Percentiles rank a stretch among this genome's conserved stretches.
These are phyloP conservation scores for Heloderma charlesbogerti DNA, from an alignment of 2,113 vertebrate species.

Conservation along the genomic window DNA sequence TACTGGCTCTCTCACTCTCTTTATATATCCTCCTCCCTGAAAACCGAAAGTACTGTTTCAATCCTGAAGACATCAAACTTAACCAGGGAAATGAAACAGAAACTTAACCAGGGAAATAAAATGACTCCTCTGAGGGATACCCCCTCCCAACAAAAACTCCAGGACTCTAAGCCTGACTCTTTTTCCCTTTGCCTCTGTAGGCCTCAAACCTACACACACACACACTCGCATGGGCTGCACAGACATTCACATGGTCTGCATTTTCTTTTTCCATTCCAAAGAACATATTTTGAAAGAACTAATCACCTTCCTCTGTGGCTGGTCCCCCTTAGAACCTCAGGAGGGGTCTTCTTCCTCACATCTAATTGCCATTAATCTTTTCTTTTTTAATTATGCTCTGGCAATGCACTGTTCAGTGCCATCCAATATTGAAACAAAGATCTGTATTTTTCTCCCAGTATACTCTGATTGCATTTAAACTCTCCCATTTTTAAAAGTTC, in stretches of 20 bases:
- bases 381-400: slow-evolving; percentile 44
- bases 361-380: slow-evolving; percentile 27
- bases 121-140: too few species aligned
- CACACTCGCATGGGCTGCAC: too few species aligned
- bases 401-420: slow-evolving; percentile 6
- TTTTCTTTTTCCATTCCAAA: slow-evolving; percentile 6
- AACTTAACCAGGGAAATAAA: too few species aligned
- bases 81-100: too few species aligned
- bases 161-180: too few species aligned
- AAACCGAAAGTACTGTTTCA: too few species aligned
- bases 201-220: too few species aligned
- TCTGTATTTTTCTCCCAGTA: slow-evolving; percentile 15
- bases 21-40: too few species aligned
- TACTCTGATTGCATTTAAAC: slow-evolving; percentile 40
- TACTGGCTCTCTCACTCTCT: too few species aligned
- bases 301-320: slow-evolving; percentile 45
- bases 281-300: slow-evolving; percentile 17
- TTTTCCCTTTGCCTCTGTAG: too few species aligned
- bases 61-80: too few species aligned
- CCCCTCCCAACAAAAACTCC: too few species aligned
- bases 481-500: slow-evolving; percentile 41
- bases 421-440: slow-evolving; percentile 37
- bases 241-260: slow-evolving; percentile 28
- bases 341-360: slow-evolving; percentile 21
- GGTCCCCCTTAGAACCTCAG: slow-evolving; percentile 25